Evolutionary conservation across 2,888 invertebrate species (phyloP).

Genomic region (Nowickia ferox): DNA sequence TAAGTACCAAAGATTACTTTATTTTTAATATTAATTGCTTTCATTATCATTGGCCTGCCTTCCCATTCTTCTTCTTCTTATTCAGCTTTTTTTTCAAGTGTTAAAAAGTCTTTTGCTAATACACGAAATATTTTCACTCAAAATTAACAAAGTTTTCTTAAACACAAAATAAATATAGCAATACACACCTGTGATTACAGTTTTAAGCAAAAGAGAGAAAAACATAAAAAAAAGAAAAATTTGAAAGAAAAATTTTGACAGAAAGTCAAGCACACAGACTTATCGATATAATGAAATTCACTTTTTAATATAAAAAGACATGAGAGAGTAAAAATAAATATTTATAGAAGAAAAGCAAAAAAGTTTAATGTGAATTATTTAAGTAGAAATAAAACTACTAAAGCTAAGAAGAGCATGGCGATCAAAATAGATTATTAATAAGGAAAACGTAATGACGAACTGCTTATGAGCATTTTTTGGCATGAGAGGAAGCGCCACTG

Average conservation of each 20-base stretch:
- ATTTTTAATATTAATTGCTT: too few relatives aligned
- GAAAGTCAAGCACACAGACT: constrained; percentile 13
- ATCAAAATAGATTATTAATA: too few relatives aligned
- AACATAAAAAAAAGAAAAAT: not conserved
- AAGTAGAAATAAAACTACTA: constrained; percentile 7
- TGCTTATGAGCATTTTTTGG: too few relatives aligned
- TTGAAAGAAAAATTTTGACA: not conserved
- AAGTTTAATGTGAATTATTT: constrained; percentile 16
- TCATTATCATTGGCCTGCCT: not conserved
- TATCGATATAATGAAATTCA: constrained; percentile 26
- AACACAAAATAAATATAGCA: constrained; percentile 22
- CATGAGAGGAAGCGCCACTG: too few relatives aligned
- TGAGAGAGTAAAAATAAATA: not conserved
- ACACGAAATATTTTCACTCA: constrained; percentile 36
- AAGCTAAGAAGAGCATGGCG: too few relatives aligned
- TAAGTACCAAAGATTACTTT: too few relatives aligned
- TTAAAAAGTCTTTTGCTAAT: constrained; percentile 21
- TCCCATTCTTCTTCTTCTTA: not conserved
- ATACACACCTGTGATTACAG: constrained; percentile 46
- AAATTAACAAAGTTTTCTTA: constrained; percentile 33
- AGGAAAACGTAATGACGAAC: too few relatives aligned
- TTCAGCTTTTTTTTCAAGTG: constrained; percentile 16
- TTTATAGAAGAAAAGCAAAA: not conserved
- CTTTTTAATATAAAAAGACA: not conserved
- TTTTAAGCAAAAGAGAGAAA: not conserved